Base-by-base conservation (phyloP, 2,888 invertebrate genomes). In the Pomacea canaliculata region DNA sequence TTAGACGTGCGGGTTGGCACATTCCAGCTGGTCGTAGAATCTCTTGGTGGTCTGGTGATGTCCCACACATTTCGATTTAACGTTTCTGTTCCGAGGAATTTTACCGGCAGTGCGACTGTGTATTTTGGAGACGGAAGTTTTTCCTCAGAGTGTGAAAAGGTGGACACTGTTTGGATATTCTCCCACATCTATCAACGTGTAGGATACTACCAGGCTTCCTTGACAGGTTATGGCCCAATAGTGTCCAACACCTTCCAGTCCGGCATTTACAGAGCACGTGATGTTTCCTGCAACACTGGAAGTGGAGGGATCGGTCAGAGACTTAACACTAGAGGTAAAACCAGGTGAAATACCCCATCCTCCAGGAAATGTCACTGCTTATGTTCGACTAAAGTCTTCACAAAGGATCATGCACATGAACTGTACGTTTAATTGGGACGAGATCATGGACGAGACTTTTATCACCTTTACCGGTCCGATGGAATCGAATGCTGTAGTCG, bases 1-100 rank as follows among this genome's bases (percentile, higher is more conserved):
- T 72, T 72, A 27, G 13, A 1, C 27, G 19, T 72, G 49, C 51
- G 72, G 12, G 65, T 63, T 7, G 72, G 72, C 3, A 56, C 66
- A n/a, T 66, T 72, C 18, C 72, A 72, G 27, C 5, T 66, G 46
- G 16, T 1, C 27, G 48, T 56, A 1, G 37, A 56, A 19, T 19
- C 16, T 12, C 19, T 27, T 12, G 66, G 56, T 19, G 72, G 72
- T 0, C 56, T 66, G 18, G 72, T 66, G 19, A 51, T 27, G 16
- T 27, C 16, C 4, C n/a, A 56, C 7, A 8, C 18, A 5, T 72
- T 72, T 56, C 12, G 0, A 19, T 72, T 72, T 51, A 37, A 13
- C 2, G 66, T 72, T 23, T 18, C 63, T 12, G 72, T 66, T 27
- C 65, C 65, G 1, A 48, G 56, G 13, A 18, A 8, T 49, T 65